Conservation (phyloP, 2,113 vertebrate species). For the Elanoides forficatus region DNA sequence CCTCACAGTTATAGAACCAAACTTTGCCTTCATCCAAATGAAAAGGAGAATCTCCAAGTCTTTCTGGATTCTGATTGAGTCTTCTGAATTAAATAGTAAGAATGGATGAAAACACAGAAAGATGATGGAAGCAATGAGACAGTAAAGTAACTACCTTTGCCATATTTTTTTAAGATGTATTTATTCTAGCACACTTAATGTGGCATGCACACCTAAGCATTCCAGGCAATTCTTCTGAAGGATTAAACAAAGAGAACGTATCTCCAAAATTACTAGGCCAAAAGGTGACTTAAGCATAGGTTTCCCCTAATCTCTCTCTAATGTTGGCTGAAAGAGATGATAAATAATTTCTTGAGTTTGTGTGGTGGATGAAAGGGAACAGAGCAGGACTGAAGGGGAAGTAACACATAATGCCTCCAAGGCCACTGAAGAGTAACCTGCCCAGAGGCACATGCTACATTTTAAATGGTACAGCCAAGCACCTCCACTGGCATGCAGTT, state of each 20-base stretch:
- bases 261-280: not conserved
- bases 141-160: not conserved
- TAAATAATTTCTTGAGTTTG: not conserved
- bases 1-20: not conserved
- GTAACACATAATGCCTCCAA: not conserved
- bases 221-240: not conserved
- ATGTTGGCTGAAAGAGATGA: not conserved
- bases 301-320: not conserved
- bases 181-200: not conserved
- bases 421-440: not conserved
- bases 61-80: not conserved
- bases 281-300: not conserved
- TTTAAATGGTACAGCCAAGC: not conserved
- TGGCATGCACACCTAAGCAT: not conserved
- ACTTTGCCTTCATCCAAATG: not conserved
- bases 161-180: not conserved
- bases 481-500: not conserved
- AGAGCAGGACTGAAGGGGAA: not conserved
- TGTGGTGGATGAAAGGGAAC: not conserved
- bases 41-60: not conserved
- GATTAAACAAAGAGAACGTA: not conserved
- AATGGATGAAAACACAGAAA: not conserved
- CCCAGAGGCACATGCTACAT: fast-evolving
- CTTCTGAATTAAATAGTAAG: not conserved
- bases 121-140: not conserved